Conservation (phyloP, 2,113 vertebrate genomes). For the Saimiri boliviensis region DNA sequence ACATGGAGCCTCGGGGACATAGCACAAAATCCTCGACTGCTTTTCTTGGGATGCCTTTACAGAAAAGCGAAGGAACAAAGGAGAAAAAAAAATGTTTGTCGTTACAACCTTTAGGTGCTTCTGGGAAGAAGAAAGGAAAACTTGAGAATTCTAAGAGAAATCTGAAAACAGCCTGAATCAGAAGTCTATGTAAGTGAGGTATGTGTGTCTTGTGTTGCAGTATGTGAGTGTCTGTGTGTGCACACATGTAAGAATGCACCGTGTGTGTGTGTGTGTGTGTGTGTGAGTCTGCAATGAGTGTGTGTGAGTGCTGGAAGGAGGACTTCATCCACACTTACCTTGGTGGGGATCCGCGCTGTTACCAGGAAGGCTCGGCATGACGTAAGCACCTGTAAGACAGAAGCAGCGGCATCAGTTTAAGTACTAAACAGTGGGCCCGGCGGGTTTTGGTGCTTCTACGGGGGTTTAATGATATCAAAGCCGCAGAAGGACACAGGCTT, state of each 20-base stretch:
- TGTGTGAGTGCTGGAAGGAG: not conserved
- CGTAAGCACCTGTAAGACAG: constrained; percentile 90
- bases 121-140: not conserved
- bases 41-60: not conserved
- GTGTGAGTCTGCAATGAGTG: not conserved
- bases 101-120: not conserved
- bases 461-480: no score
- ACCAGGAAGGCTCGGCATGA: constrained; percentile 94
- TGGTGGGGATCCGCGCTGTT: constrained; percentile 93
- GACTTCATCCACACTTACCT: constrained; percentile 86
- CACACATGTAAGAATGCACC: accelerated
- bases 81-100: not conserved
- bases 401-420: not conserved
- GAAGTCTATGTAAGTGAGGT: not conserved
- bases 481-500: not conserved
- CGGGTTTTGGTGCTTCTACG: not conserved
- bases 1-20: not conserved
- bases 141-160: accelerated
- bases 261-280: accelerated
- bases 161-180: not conserved
- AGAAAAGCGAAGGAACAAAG: not conserved
- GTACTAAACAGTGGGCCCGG: accelerated
- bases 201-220: no score
- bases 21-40: not conserved
- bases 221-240: accelerated